phyloP scores from a whole-genome alignment of 2,113 vertebrate species.

The Tachycineta bicolor region DNA sequence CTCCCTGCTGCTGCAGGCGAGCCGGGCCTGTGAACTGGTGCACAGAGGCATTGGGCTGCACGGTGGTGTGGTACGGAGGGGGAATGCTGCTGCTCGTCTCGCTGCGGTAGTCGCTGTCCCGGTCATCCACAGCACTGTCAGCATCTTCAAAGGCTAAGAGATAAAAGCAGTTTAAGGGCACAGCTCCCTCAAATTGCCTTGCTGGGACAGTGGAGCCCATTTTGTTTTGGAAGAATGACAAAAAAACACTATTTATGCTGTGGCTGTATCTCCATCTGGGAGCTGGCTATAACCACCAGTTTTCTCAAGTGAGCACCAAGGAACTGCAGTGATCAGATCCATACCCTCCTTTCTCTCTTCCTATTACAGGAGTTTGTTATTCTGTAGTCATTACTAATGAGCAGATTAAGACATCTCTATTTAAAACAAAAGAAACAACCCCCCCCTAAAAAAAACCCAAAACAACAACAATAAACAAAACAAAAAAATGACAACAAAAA shows the following conservation, averaged over 20 bases:
- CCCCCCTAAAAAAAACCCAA: neutral
- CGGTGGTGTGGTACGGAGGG: constrained; percentile 87
- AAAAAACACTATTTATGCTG: neutral
- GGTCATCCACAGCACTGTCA: constrained; percentile 93
- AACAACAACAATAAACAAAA: neutral
- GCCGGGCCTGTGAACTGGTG: constrained; percentile 88
- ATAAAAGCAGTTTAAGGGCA: constrained; percentile 30
- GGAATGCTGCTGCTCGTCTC: constrained; percentile 94
- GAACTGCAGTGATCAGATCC: neutral
- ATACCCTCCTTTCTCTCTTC: neutral
- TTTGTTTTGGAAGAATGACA: neutral
- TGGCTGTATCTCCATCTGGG: neutral
- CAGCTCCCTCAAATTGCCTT: neutral
- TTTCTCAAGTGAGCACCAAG: neutral
- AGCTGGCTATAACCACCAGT: neutral
- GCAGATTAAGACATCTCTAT: neutral
- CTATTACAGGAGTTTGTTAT: neutral
- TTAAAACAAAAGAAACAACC: neutral
- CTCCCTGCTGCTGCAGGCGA: constrained; percentile 78
- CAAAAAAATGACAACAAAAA: too few relatives aligned
- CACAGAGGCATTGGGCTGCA: constrained; percentile 90
- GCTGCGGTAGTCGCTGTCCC: constrained; percentile 97
- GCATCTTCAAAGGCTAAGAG: constrained; percentile 90
- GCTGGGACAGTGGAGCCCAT: neutral
- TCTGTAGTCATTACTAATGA: neutral